phyloP scores from a whole-genome alignment of 1,140 invertebrate species.

The Ips typographus region DNA sequence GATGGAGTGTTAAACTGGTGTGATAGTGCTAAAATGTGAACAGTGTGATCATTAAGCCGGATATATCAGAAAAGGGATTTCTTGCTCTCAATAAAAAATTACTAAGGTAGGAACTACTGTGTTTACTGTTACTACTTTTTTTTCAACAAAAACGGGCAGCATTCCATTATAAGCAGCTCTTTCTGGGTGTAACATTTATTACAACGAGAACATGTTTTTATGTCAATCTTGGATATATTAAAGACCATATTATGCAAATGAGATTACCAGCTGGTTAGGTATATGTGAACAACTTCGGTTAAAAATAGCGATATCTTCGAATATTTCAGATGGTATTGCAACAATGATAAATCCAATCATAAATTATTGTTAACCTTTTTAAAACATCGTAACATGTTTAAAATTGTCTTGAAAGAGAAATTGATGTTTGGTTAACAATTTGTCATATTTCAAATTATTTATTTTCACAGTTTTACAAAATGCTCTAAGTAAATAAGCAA shows the following conservation, averaged over 20 bases:
- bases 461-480: too few relatives aligned
- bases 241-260: conserved; percentile 14
- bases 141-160: background rate
- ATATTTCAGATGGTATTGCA: too few relatives aligned
- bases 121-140: background rate
- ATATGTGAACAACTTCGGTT: background rate
- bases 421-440: too few relatives aligned
- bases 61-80: conserved; percentile 13
- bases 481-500: too few relatives aligned
- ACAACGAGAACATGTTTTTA: conserved; percentile 1
- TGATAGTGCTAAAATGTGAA: conserved; percentile 18
- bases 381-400: too few relatives aligned
- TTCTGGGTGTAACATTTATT: background rate
- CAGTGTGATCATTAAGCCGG: conserved; percentile 17
- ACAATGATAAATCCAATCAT: too few relatives aligned
- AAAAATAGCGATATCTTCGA: background rate
- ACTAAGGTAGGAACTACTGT: background rate
- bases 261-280: background rate
- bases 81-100: background rate
- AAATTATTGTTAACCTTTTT: too few relatives aligned
- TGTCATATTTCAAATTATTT: too few relatives aligned
- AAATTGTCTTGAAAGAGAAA: too few relatives aligned
- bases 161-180: background rate
- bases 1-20: conserved; percentile 18
- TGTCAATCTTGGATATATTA: conserved; percentile 7